Base-by-base conservation (phyloP, 2,113 vertebrate genomes). In the Athene cunicularia region DNA sequence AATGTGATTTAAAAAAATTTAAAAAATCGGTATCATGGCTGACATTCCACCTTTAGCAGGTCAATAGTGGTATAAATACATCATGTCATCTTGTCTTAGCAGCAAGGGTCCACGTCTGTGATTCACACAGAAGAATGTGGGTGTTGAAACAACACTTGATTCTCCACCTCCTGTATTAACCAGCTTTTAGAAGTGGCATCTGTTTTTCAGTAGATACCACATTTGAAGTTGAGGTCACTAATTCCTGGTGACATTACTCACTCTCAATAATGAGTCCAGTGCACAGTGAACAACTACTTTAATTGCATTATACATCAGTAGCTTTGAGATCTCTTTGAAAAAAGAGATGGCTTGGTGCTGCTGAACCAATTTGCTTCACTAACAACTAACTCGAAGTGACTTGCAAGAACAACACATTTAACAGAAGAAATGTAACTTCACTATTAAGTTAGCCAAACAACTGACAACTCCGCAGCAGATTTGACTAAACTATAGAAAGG, bases 191-290 rank as follows among this genome's bases (percentile, higher is more conserved):
- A 88, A 82, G 32, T 39, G 66, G 21, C 59, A 77, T 15, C 72
- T 92, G 3, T 90, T 95, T 92, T 92, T 88, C 88, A 86, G 71
- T 55, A 90, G 88, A 77, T 79, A 81, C 55, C n/a, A 91, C 52
- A 28, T 74, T 50, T 89, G 86, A 59, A 72, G 70, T 45, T 80
- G 72, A 95, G 83, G 73, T 95, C 88, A 87, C 91, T 35, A 72
- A 60, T 87, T 93, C 73, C 94, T 64, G 30, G 80, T 91, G 88
- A 75, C 68, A 64, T 88, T 94, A 92, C 41, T 95, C 94, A 92
- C 26, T 70, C 58, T 19, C 79, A 88, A 1, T 13, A 82, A 67
- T 5, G 0, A 90, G 15, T 9, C 26, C 63, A 83, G 41, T 6
- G n/a, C 30, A 52, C 30, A 47, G 27, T 33, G 79, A 92, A 92